Evolutionary conservation across 2,888 invertebrate species (phyloP).

Genomic region (Drosophila greeni): DNA sequence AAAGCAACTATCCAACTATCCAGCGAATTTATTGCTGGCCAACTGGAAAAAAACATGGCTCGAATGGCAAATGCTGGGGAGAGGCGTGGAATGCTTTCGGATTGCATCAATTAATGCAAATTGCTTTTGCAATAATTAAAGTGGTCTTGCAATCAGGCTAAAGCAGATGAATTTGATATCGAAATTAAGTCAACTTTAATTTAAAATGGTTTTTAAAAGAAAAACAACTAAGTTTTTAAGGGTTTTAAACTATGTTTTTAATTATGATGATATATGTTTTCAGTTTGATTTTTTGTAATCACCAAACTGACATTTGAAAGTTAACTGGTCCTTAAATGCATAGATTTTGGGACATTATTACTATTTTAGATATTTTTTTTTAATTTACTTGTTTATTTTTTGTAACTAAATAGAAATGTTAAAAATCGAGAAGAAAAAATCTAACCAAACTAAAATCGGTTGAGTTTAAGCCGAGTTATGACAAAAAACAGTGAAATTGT

Average conservation of each 20-base stretch:
- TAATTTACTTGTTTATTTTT: too few relatives aligned
- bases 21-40: conserved; percentile 25
- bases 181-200: background rate
- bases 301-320: background rate
- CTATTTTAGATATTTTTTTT: too few relatives aligned
- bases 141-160: background rate
- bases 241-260: too few relatives aligned
- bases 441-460: too few relatives aligned
- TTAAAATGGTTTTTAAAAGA: background rate
- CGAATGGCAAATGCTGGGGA: conserved; percentile 7
- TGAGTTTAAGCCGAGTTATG: too few relatives aligned
- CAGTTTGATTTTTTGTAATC: background rate
- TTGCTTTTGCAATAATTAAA: conserved; percentile 9
- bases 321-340: background rate
- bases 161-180: background rate
- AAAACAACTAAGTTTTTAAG: background rate
- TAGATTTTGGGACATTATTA: background rate
- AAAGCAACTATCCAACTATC: conserved; percentile 44
- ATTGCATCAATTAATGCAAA: conserved; percentile 20
- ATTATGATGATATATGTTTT: background rate
- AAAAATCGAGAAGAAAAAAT: too few relatives aligned
- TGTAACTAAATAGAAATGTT: too few relatives aligned
- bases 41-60: conserved; percentile 9
- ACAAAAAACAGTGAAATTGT: too few relatives aligned
- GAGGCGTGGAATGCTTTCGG: conserved; percentile 18